Evolutionary conservation across 2,797 vertebrate species (phyloP).

Genomic region (Merluccius polli): DNA sequence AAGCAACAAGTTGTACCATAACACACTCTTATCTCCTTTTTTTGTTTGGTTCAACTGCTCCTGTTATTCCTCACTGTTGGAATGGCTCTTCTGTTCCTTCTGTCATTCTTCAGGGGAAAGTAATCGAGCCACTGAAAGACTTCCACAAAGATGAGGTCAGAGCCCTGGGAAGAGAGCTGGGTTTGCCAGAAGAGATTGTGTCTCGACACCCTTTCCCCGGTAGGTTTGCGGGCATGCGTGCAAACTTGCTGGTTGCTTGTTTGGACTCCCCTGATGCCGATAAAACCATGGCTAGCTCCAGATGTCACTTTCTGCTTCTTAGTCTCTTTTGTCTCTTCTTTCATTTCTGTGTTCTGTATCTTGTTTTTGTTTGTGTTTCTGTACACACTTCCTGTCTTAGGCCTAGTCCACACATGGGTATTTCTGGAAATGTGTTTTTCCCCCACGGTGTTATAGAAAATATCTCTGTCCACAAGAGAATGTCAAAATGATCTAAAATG

Average conservation of each 20-base stretch:
- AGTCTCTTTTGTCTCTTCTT: background rate
- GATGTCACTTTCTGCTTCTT: background rate
- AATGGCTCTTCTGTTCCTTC: conserved; percentile 32
- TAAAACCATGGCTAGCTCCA: background rate
- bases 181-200: conserved; percentile 93
- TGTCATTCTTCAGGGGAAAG: conserved; percentile 82
- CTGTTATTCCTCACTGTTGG: conserved; percentile 5
- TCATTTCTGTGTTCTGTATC: background rate
- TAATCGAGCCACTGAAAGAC: conserved; percentile 97
- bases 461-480: no score
- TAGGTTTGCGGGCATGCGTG: conserved; percentile 42
- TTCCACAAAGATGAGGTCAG: conserved; percentile 99
- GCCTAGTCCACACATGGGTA: no score
- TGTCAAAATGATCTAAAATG: no score
- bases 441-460: no score
- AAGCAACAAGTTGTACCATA: background rate
- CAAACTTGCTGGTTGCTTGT: background rate
- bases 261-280: background rate
- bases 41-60: no score
- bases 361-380: no score
- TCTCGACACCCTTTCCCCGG: conserved; percentile 96
- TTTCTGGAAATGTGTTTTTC: no score
- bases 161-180: conserved; percentile 90
- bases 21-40: background rate
- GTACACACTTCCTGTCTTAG: no score